Conservation (phyloP, 2,797 vertebrate species). For the Hypotaenidia philippensis region DNA sequence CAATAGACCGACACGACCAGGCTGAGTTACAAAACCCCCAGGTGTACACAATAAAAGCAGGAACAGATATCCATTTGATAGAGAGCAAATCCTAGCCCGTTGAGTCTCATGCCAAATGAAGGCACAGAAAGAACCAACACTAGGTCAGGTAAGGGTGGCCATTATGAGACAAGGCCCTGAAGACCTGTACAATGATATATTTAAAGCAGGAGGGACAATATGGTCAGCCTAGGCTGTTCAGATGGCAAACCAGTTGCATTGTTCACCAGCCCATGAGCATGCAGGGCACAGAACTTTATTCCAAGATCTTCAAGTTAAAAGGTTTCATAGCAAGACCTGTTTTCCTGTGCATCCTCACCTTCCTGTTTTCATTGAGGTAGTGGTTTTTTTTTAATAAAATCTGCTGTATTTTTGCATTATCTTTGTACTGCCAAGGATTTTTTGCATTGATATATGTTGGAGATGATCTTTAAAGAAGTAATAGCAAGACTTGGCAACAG, state of each 20-base stretch:
- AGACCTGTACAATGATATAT: not conserved
- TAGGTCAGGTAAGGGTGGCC: not conserved
- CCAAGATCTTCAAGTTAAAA: not conserved
- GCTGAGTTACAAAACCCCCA: not conserved
- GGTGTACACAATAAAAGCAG: not conserved
- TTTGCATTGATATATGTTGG: not conserved
- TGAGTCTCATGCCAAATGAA: not conserved
- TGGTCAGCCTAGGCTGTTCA: not conserved
- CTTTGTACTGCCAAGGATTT: not conserved
- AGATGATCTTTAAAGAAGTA: slow-evolving; percentile 25
- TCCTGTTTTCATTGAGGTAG: not conserved
- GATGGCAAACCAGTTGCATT: not conserved
- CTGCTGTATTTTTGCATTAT: not conserved
- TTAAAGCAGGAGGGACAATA: not conserved
- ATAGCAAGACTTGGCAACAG: slow-evolving; percentile 29
- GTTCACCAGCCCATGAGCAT: not conserved
- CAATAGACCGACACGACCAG: not conserved
- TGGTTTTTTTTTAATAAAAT: not conserved
- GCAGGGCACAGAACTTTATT: not conserved
- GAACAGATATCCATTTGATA: not conserved
- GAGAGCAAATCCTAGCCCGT: not conserved
- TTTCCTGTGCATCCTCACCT: not conserved
- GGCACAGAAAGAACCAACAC: not conserved
- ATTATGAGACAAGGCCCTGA: not conserved
- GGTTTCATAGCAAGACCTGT: not conserved